Base-by-base conservation (phyloP, 2,797 vertebrate genomes). In the Gambelia wislizenii region DNA sequence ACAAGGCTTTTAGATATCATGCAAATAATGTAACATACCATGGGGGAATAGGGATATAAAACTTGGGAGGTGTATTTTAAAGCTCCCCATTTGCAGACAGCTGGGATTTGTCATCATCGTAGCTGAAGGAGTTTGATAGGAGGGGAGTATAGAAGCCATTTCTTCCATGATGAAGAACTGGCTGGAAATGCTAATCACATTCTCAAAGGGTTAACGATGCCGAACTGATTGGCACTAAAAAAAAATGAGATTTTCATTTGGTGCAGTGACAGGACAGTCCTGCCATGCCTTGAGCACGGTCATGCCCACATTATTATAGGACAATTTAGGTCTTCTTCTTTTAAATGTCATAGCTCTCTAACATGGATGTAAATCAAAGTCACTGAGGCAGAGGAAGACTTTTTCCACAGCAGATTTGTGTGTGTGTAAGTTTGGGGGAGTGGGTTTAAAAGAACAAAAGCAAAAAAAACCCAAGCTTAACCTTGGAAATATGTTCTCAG, bases 331-430 rank as follows among this genome's bases (percentile, higher is more conserved):
- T 91, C 87, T 82, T 92, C 91, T 93, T 95, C 91, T 92, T 95
- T 95, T 92, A 94, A 95, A 94, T 91, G 91, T 91, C 89, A 93
- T 92, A 92, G 87, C 91, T 96, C 88, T 84, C 75, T 90, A 95
- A 94, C 88, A 90, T 2, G 94, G 91, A 90, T 81, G 89, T 95
- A 96, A 95, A 95, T 96, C 92, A 96, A 92, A 96, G 91, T 90
- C 93, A 93, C 91, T 86, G 90, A 94, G 87, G 88, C 80, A 95
- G 95, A 93, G 91, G 77, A 91, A 91, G 93, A 89, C 93, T 93
- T 95, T 90, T 93, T 93, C 89, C 89, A 47, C 91, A 92, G 82
- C 90, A 90, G 87, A n/a, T 79, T 9, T 30, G 22, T 42, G 25
- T 64, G 54, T 56, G 56, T 6, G 56, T 5, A 4, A 4, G 30